Conservation (phyloP, 2,113 vertebrate species). For the Hemibagrus wyckioides region DNA sequence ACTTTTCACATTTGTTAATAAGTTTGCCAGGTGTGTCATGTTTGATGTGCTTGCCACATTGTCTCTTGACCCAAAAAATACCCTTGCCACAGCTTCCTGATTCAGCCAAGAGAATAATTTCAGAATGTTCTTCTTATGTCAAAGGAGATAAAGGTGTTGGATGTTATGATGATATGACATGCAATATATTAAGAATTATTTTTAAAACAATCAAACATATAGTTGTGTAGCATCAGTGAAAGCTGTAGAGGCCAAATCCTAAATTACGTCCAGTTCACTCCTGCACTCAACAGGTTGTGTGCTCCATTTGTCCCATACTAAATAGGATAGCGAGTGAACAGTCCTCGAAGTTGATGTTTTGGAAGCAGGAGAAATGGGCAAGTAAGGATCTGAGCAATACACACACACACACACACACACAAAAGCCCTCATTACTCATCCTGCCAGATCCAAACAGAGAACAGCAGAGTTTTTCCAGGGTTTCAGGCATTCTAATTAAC, state of each 20-base stretch:
- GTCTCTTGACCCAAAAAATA: no score
- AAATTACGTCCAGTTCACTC: neutral
- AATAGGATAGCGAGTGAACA: no score
- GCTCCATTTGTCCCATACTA: neutral
- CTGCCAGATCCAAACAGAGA: neutral
- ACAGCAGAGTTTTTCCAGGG: neutral
- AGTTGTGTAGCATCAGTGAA: neutral
- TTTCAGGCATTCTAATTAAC: conserved; percentile 17
- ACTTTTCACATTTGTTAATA: no score
- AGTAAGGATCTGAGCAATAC: no score
- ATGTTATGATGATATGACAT: neutral
- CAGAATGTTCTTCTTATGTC: no score
- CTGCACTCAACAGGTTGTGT: neutral
- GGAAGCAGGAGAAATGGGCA: no score
- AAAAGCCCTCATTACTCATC: neutral
- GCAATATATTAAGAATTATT: neutral
- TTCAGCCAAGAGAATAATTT: no score
- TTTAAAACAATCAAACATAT: neutral
- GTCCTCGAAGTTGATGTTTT: no score
- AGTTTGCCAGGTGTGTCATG: no score
- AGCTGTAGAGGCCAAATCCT: neutral
- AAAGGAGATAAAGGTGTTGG: neutral
- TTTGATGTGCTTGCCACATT: no score
- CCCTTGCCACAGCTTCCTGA: no score
- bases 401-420: no score